Conservation (phyloP, 2,797 vertebrate genomes). For the Trematomus bernacchii region DNA sequence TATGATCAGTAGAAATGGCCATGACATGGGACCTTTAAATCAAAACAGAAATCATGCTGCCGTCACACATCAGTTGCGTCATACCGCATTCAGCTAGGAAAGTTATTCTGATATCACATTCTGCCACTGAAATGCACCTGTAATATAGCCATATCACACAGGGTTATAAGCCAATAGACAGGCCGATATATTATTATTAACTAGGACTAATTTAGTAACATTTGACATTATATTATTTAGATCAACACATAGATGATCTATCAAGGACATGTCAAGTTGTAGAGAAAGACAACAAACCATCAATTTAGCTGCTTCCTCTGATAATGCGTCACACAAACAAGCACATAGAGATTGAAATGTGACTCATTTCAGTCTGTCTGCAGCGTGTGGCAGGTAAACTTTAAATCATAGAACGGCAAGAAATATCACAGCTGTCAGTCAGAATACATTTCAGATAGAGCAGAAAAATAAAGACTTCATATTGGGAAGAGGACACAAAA, state of each 20-base stretch:
- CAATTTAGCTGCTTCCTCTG: conserved; percentile 30
- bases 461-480: too few species aligned
- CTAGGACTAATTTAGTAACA: neutral
- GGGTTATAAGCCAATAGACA: neutral
- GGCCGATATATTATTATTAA: conserved; percentile 3
- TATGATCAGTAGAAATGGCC: too few species aligned
- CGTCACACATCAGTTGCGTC: conserved; percentile 21
- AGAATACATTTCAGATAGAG: conserved; percentile 13
- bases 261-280: neutral
- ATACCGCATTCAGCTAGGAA: neutral
- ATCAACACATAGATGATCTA: neutral
- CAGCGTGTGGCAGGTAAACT: conserved; percentile 5
- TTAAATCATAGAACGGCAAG: neutral
- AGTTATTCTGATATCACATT: neutral
- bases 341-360: conserved; percentile 19
- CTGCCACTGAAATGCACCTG: conserved; percentile 18
- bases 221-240: neutral
- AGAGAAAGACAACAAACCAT: conserved; percentile 5
- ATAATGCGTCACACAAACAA: conserved; percentile 5
- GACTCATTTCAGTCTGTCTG: conserved; percentile 27
- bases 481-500: too few species aligned
- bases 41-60: conserved; percentile 5
- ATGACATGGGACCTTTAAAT: neutral
- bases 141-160: conserved; percentile 19
- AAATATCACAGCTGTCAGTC: conserved; percentile 22